Evolutionary conservation across 2,113 vertebrate species (phyloP).

Genomic region (Charadrius vociferus): DNA sequence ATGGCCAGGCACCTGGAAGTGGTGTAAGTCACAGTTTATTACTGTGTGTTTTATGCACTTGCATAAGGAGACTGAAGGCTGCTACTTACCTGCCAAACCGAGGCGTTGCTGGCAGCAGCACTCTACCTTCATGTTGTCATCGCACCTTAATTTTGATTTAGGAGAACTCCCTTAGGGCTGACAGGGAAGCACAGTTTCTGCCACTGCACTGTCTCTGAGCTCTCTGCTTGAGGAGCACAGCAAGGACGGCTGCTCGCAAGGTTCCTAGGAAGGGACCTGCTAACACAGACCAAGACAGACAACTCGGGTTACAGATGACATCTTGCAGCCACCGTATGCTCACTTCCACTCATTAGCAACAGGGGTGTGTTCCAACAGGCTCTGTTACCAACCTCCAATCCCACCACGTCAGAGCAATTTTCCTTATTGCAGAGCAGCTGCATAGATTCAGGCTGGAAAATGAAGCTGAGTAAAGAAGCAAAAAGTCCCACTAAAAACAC

Average conservation of each 20-base stretch:
- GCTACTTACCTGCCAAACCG: neutral
- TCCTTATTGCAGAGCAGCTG: neutral
- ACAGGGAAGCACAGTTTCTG: neutral
- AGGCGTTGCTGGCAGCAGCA: neutral
- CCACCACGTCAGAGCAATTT: neutral
- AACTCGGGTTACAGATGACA: rapidly evolving
- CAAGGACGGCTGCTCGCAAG: rapidly evolving
- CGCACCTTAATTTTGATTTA: neutral
- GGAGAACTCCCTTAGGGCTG: neutral
- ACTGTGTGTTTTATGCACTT: neutral
- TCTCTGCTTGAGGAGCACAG: neutral
- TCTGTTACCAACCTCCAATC: neutral
- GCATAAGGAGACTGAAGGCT: neutral
- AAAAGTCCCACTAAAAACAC: neutral
- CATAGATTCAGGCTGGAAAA: neutral
- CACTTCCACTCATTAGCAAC: neutral
- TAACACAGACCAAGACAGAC: rapidly evolving
- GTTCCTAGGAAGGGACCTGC: neutral
- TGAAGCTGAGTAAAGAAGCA: neutral
- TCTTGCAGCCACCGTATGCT: rapidly evolving
- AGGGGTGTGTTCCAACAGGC: neutral
- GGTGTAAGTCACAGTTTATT: neutral
- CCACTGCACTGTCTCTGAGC: neutral
- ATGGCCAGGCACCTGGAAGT: neutral
- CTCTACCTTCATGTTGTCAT: neutral